Base-by-base conservation (phyloP, 2,888 invertebrate genomes). In the Nomada hirtipes region DNA sequence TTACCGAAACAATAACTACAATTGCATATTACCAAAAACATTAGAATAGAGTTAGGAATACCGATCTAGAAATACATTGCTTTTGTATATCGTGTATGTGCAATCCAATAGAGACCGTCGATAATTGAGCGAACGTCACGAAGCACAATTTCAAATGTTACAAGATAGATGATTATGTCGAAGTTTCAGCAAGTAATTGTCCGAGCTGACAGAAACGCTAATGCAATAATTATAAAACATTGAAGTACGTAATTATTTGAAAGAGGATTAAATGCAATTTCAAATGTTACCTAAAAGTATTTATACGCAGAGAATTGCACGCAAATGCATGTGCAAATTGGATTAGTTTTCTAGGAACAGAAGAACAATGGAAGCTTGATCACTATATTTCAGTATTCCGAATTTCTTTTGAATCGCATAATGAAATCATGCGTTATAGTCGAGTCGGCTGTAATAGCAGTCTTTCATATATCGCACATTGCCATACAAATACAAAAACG, bases 341-440 rank as follows among this genome's bases (percentile, higher is more conserved):
- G 10, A 13, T 44, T 18, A n/a, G 13, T 52, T 47, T 44, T 13
- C 26, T 47, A 36, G 13, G 53, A 44, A n/a, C 44, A 10, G 36
- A 36, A 18, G 47, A n/a, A 23, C 29, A 50, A 4, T 59, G 4
- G 20, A 57, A 26, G 29, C 36, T 60, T 26, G 57, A 20, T 23
- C n/a, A 18, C 11, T 55, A 15, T 57, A 36, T n/a, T 65, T 42
- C 7, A n/a, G 26, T 53, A 42, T 42, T 52, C n/a, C 23, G 9
- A 2, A 10, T 50, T 23, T n/a, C 36, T 18, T 42, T 13, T 11
- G 20, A 61, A 44, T 67, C n/a, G 52, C 23, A 44, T 53, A 67
- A 26, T 47, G 7, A 70, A 69, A 60, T 42, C 57, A 63, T 55
- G 63, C 68, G 81, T 82, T 82, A 74, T 67, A 78, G 71, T 73